Percentiles rank a stretch among this genome's conserved stretches.
These are phyloP conservation scores for Lanius collurio DNA, from an alignment of 2,113 vertebrate species.

Conservation along the genomic window DNA sequence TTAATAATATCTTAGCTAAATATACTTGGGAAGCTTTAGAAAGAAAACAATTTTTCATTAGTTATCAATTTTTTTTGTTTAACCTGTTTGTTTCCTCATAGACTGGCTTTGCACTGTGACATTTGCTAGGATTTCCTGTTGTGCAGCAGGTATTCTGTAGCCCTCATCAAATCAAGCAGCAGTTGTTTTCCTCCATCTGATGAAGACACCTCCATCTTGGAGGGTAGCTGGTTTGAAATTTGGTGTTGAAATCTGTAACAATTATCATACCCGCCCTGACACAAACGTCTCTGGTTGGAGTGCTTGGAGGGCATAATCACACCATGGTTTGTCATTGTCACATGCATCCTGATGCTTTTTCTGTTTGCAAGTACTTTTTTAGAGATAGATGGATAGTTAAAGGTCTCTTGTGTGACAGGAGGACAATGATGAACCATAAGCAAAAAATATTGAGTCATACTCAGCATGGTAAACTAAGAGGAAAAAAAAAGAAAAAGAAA, in stretches of 20 bases:
- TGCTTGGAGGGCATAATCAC: not conserved
- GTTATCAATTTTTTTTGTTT: not conserved
- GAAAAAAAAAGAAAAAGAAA: not conserved
- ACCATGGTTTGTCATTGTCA: accelerated
- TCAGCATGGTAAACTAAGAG: not conserved
- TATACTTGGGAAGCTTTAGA: not conserved
- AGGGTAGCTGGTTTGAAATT: not conserved
- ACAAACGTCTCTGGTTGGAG: not conserved
- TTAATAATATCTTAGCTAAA: not conserved
- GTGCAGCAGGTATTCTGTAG: not conserved
- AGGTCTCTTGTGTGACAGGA: not conserved
- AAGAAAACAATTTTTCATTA: not conserved
- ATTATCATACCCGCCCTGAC: accelerated
- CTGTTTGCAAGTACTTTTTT: not conserved
- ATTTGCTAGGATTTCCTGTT: not conserved
- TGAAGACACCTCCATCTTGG: not conserved
- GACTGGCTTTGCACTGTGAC: not conserved
- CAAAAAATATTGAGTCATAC: not conserved
- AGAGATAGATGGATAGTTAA: not conserved
- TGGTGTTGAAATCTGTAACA: not conserved
- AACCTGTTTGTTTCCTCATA: not conserved
- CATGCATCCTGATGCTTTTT: not conserved
- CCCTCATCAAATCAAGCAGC: not conserved
- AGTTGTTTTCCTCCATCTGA: not conserved
- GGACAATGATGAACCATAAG: not conserved